Evolutionary conservation across 2,113 vertebrate genomes (phyloP), one percentile per base, ranked within the genome.

Genomic region (Apus apus): DNA sequence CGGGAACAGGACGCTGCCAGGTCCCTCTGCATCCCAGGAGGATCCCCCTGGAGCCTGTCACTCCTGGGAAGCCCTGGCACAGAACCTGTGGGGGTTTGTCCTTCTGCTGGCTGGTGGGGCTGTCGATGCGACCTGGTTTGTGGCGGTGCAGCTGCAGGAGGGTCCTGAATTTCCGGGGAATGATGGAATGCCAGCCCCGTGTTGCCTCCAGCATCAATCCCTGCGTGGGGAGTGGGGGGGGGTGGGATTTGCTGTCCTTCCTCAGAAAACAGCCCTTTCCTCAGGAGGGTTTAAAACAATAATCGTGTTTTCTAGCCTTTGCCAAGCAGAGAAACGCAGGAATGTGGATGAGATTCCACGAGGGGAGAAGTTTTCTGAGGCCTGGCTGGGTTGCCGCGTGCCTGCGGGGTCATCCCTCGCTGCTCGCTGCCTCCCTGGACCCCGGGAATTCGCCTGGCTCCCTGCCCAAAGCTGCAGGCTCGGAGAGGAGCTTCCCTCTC

Each of bases 1-100:
- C 0, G 75, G 61, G 50, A 7, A 9, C 58, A n/a, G 64, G 15
- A 3, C 13, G 64, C 40, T 1, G 2, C 0, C 3, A 23, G 27
- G 11, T 13, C 11, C 18, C 14, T 38, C 30, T 0, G 7, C 36
- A 6, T 22, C 36, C 72, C 1, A 0, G 29, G 45, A 25, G 38
- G 32, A 22, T 57, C 51, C 54, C 25, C 5, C 8, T 0, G 11
- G 62, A 40, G 1, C 51, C 32, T 48, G 40, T 7, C 36, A 1
- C 45, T 88, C 40, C 29, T 9, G 77, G 73, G 72, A 22, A 64
- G 57, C 43, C 0, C 8, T 32, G 62, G 34, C 76, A 53, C 62
- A 11, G 50, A 15, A 26, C 14, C 0, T 0, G 14, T 2, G 3
- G 27, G 7, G 45, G 2, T 64, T 79, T 86, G 79, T 86, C 58